phyloP scores from a whole-genome alignment of 2,797 vertebrate genomes.

The Eulemur rubriventer region DNA sequence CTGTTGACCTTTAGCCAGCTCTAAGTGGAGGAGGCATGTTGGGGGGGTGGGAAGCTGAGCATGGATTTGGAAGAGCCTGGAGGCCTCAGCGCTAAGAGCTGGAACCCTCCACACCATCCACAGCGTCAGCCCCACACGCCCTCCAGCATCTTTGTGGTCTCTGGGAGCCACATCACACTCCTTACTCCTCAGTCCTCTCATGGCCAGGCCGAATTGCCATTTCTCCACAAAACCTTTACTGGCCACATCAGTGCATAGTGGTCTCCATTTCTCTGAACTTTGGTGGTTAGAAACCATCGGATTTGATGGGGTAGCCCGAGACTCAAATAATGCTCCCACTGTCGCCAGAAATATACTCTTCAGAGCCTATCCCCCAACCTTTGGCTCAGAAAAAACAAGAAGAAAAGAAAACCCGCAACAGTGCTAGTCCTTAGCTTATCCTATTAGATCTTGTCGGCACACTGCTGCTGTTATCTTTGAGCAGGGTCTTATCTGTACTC shows the following conservation, averaged over 20 bases:
- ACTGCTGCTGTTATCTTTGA: slow-evolving; percentile 6
- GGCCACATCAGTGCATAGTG: background rate
- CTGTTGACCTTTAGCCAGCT: slow-evolving; percentile 26
- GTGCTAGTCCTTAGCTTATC: background rate
- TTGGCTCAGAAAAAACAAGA: background rate
- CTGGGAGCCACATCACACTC: background rate
- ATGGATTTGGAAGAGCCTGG: background rate
- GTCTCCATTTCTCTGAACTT: background rate
- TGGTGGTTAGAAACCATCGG: background rate
- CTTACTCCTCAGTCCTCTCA: background rate
- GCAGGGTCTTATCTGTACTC: background rate
- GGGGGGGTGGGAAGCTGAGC: background rate
- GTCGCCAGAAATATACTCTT: background rate
- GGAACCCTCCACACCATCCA: background rate
- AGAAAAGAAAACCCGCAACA: too few relatives aligned
- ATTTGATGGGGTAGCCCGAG: background rate
- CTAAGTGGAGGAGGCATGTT: background rate
- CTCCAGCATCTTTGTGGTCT: background rate
- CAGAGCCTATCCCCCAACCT: background rate
- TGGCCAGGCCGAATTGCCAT: background rate
- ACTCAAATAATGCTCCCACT: background rate
- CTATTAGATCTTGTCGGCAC: background rate
- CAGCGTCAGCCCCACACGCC: background rate
- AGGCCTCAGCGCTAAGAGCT: background rate
- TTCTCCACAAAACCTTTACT: background rate